phyloP scores from a whole-genome alignment of 2,113 vertebrate genomes.

The Rhinichthys klamathensis region DNA sequence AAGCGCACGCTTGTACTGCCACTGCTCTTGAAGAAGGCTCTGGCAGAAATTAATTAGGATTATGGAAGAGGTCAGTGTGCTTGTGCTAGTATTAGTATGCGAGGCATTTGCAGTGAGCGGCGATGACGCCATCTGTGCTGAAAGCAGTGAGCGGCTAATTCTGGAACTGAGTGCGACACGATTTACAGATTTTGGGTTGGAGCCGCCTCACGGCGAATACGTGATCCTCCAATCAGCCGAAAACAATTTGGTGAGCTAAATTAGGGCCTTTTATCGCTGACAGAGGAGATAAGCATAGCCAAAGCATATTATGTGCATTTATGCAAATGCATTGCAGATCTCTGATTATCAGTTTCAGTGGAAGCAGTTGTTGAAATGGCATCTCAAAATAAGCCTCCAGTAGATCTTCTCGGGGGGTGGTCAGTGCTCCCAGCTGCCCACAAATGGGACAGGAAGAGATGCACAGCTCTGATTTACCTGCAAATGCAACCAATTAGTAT shows the following conservation, averaged over 20 bases:
- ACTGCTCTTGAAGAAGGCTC: slow-evolving; percentile 67
- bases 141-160: slow-evolving; percentile 76
- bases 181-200: slow-evolving; percentile 70
- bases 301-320: neutral
- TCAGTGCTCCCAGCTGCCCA: slow-evolving; percentile 43
- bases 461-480: slow-evolving; percentile 64
- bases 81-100: slow-evolving; percentile 76
- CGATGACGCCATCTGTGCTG: slow-evolving; percentile 77
- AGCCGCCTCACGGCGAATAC: slow-evolving; percentile 59
- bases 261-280: slow-evolving; percentile 47
- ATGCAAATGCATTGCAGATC: slow-evolving; percentile 47
- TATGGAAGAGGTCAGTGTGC: slow-evolving; percentile 77
- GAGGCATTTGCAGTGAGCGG: slow-evolving; percentile 73
- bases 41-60: slow-evolving; percentile 80
- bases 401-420: slow-evolving; percentile 61
- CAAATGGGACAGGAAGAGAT: slow-evolving; percentile 46
- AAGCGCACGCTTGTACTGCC: slow-evolving; percentile 62
- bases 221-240: slow-evolving; percentile 50
- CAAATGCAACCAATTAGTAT: slow-evolving; percentile 66
- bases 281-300: neutral
- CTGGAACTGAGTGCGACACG: slow-evolving; percentile 67
- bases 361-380: slow-evolving; percentile 57
- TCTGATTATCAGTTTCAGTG: slow-evolving; percentile 63
- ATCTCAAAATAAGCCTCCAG: slow-evolving; percentile 57
- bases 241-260: slow-evolving; percentile 60